phyloP scores from a whole-genome alignment of 1,140 invertebrate genomes.

The Drosophila insularis region DNA sequence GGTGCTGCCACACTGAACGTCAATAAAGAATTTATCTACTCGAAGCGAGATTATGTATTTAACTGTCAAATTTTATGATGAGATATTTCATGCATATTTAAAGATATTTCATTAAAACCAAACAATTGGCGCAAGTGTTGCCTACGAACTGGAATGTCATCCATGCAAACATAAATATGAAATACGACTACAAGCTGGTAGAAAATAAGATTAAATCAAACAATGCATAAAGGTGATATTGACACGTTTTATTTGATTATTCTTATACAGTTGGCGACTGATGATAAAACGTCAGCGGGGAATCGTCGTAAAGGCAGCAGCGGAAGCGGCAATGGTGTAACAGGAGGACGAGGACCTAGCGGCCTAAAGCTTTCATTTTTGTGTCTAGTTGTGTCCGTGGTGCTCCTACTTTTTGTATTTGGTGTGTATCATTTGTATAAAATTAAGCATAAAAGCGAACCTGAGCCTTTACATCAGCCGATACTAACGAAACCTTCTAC shows the following conservation, averaged over 20 bases:
- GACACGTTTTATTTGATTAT: background rate
- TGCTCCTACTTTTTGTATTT: slow-evolving; percentile 72
- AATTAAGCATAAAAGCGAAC: background rate
- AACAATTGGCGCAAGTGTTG: background rate
- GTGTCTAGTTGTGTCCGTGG: slow-evolving; percentile 72
- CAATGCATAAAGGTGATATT: slow-evolving; percentile 14
- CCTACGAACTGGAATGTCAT: background rate
- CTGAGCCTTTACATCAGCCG: slow-evolving; percentile 12
- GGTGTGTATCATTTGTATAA: slow-evolving; percentile 73
- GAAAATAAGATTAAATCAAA: slow-evolving; percentile 23
- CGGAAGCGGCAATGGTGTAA: slow-evolving; percentile 34
- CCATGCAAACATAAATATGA: background rate
- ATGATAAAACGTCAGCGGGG: slow-evolving; percentile 46
- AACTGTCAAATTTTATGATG: background rate
- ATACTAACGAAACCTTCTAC: slow-evolving; percentile 57
- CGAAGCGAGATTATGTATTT: background rate
- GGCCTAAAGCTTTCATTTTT: slow-evolving; percentile 78
- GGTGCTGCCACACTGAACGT: background rate
- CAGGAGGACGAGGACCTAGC: slow-evolving; percentile 46
- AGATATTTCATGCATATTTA: background rate
- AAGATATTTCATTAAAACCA: background rate
- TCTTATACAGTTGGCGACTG: slow-evolving; percentile 55
- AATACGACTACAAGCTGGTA: slow-evolving; percentile 22
- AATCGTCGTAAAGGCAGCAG: slow-evolving; percentile 57
- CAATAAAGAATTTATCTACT: background rate